Conservation (phyloP, 2,888 invertebrate species). For the Pollenia angustigena region DNA sequence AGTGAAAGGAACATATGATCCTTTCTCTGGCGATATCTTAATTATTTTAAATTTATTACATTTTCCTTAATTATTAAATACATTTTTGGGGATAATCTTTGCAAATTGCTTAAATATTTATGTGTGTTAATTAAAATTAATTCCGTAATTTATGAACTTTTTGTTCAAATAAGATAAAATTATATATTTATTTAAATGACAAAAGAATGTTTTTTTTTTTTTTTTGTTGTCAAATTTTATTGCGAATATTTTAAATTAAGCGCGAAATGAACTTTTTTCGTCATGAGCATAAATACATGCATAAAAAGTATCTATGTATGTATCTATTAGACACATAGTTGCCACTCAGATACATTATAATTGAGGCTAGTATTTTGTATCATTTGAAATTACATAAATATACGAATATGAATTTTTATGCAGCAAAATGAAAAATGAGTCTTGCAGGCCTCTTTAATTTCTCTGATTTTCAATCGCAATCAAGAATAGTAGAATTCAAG, state of each 20-base stretch:
- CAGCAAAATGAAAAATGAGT: neutral
- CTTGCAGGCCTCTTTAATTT: too few relatives aligned
- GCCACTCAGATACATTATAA: neutral
- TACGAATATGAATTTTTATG: neutral
- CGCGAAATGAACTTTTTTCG: constrained; percentile 37
- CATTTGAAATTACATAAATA: neutral
- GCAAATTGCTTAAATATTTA: constrained; percentile 2
- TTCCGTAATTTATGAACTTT: constrained; percentile 38
- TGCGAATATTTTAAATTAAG: constrained; percentile 33
- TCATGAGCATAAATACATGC: neutral
- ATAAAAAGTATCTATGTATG: too few relatives aligned
- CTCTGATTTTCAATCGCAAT: too few relatives aligned
- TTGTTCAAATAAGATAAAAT: constrained; percentile 22
- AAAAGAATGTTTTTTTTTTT: constrained; percentile 3
- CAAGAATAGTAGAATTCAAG: too few relatives aligned
- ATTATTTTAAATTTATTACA: constrained; percentile 33
- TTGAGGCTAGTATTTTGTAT: constrained; percentile 5
- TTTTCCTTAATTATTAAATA: constrained; percentile 53
- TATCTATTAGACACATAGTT: constrained; percentile 2
- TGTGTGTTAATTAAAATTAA: neutral
- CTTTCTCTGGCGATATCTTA: neutral
- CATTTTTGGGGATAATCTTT: constrained; percentile 29
- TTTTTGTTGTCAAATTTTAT: neutral
- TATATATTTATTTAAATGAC: neutral
- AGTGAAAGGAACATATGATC: too few relatives aligned